Evolutionary conservation across 2,113 vertebrate species (phyloP).

Genomic region (Daphoenositta chrysoptera): DNA sequence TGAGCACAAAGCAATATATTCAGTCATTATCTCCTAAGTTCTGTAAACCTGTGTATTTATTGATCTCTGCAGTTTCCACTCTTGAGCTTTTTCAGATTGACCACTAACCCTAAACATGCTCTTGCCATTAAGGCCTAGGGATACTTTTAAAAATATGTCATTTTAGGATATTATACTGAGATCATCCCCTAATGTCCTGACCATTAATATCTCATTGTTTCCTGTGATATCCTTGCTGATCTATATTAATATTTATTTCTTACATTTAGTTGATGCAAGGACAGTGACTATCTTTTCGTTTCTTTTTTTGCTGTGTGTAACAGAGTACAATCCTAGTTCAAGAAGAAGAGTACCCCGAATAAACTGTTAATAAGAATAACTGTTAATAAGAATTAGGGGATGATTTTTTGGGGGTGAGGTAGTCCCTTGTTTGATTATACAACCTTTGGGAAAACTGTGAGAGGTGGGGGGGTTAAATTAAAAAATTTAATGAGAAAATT

Average conservation of each 20-base stretch:
- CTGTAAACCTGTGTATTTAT: neutral
- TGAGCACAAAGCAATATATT: neutral
- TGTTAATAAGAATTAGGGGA: neutral
- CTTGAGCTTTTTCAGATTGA: neutral
- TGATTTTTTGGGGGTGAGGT: neutral
- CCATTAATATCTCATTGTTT: neutral
- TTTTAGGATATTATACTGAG: neutral
- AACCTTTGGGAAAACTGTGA: neutral
- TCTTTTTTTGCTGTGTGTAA: neutral
- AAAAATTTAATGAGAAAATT: neutral
- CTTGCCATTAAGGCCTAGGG: neutral
- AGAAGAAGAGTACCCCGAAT: neutral
- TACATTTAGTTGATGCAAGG: neutral
- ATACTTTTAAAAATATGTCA: neutral
- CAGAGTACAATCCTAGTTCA: neutral
- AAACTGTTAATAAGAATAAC: no score
- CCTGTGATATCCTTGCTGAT: neutral
- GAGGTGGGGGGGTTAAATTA: accelerated
- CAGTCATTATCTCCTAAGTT: neutral
- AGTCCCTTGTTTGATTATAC: neutral
- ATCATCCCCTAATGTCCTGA: neutral
- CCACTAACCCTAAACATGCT: neutral
- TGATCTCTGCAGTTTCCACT: neutral
- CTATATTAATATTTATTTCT: neutral
- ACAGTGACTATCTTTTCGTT: neutral